Base-by-base conservation (phyloP, 2,113 vertebrate genomes). In the Callospermophilus lateralis region DNA sequence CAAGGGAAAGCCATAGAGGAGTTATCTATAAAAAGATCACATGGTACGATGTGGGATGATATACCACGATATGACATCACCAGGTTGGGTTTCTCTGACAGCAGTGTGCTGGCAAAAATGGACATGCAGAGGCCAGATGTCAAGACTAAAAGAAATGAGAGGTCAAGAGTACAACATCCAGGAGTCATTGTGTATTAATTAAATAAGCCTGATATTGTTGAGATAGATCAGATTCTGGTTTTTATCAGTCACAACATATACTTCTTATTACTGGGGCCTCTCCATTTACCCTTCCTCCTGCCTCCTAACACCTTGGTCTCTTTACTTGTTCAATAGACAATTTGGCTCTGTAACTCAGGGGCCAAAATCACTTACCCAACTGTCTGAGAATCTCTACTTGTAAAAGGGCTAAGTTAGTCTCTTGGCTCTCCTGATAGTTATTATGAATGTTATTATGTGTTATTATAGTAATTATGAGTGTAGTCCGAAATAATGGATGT, bases 341-440 rank as follows among this genome's bases (percentile, higher is more conserved):
- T 90, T 94, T 83, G 34, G 24, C 80, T 87, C 45, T 86, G 48
- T 48, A 28, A 91, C 30, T 90, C 72, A 34, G 1, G 63, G 80
- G 28, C 39, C 32, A 79, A 91, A 90, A 63, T 70, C 86, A 89
- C 51, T 94, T 87, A 88, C 73, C 37, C 73, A 45, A 73, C 22
- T 72, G 28, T 42, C 83, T 67, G 37, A 72, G 73, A 68, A 65
- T 92, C 32, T 80, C 72, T 70, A 19, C 37, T 48, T 84, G 73
- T 81, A 45, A 83, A 77, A 85, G 48, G 73, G 28, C 42, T 89
- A 65, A 79, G 90, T 74, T 22, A 90, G 73, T 12, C 2, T 53
- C 15, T 70, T 4, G 22, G 70, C 30, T 96, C 77, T 55, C 58
- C 58, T 80, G 24, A 5, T 61, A 13, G 28, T n/a, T n/a, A n/a